Base-by-base conservation (phyloP, 2,888 invertebrate species). In the Hofmannophila pseudospretella region DNA sequence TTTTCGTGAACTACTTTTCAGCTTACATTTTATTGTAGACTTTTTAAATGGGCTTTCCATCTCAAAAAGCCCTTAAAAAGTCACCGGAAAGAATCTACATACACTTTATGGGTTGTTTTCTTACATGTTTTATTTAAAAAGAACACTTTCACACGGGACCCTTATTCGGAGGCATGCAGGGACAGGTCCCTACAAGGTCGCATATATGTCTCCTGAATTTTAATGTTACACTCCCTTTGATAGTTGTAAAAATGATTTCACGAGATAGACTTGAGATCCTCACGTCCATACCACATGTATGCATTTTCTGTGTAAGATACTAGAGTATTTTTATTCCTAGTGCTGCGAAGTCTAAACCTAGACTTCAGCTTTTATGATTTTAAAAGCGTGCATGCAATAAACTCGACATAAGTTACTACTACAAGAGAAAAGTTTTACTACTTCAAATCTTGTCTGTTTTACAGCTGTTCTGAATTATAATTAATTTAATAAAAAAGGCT, bases 211-310 rank as follows among this genome's bases (percentile, higher is more conserved):
- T 69, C 67, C 66, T 75, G 76, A 80, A 84, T 84, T 75, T 82
- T 77, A 80, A 82, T 80, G 72, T 58, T 58, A 71, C 67, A 57
- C 66, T 69, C 67, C 74, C 77, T 78, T 77, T 75, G 76, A 75
- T 74, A 77, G 74, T 78, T 76, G 67, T 78, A 74, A 76, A 79
- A 77, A 78, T 75, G 67, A 75, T 77, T 76, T 68, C 62, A 57
- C 58, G 52, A 70, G 58, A 73, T 67, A 54, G 46, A 47, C 43
- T 33, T 44, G 42, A 51, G 42, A 43, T 48, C 47, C 48, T 42
- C 37, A 41, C 36, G 45, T 36, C 49, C 45, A 45, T 55, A 45
- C 40, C 48, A 47, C 51, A 53, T 54, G 49, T 47, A 55, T 55
- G 54, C 53, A 60, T 45, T 49, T 44, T n/a, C n/a, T n/a, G n/a